A percentile compares a stretch with the other conserved stretches of the same genome.
Conservation (phyloP, 2,113 vertebrate species). For the Tonatia bakeri region DNA sequence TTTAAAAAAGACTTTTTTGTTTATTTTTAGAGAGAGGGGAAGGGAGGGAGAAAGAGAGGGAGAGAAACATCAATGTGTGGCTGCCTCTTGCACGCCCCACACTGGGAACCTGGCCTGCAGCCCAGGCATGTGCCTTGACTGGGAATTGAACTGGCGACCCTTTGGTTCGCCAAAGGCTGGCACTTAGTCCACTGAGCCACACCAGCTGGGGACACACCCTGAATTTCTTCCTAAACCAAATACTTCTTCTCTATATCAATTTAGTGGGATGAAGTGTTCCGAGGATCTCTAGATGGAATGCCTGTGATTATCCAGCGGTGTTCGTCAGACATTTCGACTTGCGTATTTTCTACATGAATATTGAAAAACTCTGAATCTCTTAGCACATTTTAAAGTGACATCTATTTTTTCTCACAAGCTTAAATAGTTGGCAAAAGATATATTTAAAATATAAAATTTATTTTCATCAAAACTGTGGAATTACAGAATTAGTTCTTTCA, state of each 20-base stretch:
- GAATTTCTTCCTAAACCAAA: slow-evolving; percentile 12
- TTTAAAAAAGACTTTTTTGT: too few relatives aligned
- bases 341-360: neutral
- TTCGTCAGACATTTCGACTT: slow-evolving; percentile 26
- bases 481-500: neutral
- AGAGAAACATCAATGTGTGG: too few relatives aligned
- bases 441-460: neutral
- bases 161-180: too few relatives aligned
- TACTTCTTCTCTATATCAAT: neutral
- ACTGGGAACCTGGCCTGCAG: too few relatives aligned
- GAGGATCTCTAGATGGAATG: neutral
- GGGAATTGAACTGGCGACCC: too few relatives aligned
- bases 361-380: neutral
- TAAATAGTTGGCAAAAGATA: neutral
- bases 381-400: neutral
- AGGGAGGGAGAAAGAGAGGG: too few relatives aligned
- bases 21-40: too few relatives aligned
- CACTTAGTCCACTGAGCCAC: too few relatives aligned
- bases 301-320: neutral
- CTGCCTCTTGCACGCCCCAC: too few relatives aligned
- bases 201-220: neutral
- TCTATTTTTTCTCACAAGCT: neutral
- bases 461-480: slow-evolving; percentile 15
- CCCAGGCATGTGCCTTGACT: too few relatives aligned
- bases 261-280: neutral